These are phyloP conservation scores for Torymus auratus DNA, from an alignment of 2,888 invertebrate species.

Conservation along the genomic window DNA sequence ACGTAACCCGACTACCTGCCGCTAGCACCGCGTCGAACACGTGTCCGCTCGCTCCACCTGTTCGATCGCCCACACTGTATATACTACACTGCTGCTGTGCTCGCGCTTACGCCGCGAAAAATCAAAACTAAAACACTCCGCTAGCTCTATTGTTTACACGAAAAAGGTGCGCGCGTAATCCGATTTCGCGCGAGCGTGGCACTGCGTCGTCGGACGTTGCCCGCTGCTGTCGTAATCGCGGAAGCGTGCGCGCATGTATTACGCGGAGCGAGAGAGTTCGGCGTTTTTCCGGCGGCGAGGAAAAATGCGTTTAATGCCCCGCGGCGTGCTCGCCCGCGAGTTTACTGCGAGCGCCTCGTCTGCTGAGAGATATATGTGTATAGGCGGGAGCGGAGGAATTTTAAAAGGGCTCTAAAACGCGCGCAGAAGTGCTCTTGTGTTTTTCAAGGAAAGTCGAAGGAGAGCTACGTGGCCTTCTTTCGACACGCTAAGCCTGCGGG, in stretches of 20 bases:
- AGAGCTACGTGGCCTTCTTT: conserved; percentile 1
- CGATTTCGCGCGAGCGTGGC: conserved; percentile 40
- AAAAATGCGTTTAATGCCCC: conserved; percentile 22
- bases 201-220: conserved; percentile 29
- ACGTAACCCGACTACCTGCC: conserved; percentile 3
- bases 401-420: conserved; percentile 48
- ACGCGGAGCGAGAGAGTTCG: too few relatives aligned
- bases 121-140: conserved; percentile 7
- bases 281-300: too few relatives aligned
- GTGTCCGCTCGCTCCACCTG: conserved; percentile 14
- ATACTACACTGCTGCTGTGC: too few relatives aligned
- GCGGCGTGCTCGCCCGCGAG: too few relatives aligned
- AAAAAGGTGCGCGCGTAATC: conserved; percentile 31
- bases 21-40: not conserved
- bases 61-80: not conserved
- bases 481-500: not conserved
- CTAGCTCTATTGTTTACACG: conserved; percentile 14
- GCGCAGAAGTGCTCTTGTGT: conserved; percentile 15
- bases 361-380: not conserved
- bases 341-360: too few relatives aligned
- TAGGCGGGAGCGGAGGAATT: conserved; percentile 32
- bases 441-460: conserved; percentile 18
- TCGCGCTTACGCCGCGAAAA: conserved; percentile 3
- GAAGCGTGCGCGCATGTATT: not conserved
- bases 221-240: conserved; percentile 29